A percentile compares a stretch with the other conserved stretches of the same genome.
Conservation (phyloP, 2,888 invertebrate genomes). For the Hipparchia semele region DNA sequence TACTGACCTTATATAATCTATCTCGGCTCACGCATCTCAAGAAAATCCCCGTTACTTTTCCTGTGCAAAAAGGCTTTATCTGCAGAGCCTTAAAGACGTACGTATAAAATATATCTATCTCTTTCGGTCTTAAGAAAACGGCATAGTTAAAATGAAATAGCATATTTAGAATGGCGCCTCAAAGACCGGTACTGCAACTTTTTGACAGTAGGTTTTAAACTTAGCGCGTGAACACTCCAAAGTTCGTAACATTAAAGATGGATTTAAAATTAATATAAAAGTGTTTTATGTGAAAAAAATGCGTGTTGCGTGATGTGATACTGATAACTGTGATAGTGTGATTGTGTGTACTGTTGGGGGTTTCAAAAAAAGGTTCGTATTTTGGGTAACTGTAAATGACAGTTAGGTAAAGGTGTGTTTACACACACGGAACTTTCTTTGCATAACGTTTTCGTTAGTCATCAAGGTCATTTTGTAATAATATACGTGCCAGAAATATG, state of each 20-base stretch:
- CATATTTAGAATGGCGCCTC: slow-evolving; percentile 53
- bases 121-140: slow-evolving; percentile 43
- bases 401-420: slow-evolving; percentile 50
- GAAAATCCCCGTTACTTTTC: slow-evolving; percentile 83
- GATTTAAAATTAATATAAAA: slow-evolving; percentile 54
- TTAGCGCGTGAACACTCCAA: slow-evolving; percentile 56
- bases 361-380: slow-evolving; percentile 48
- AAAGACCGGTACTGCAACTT: slow-evolving; percentile 78
- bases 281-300: slow-evolving; percentile 49
- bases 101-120: slow-evolving; percentile 45
- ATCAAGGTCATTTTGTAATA: slow-evolving; percentile 62
- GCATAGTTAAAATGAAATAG: slow-evolving; percentile 43
- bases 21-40: slow-evolving; percentile 78
- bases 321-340: slow-evolving; percentile 18
- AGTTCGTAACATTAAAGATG: slow-evolving; percentile 50
- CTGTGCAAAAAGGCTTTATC: slow-evolving; percentile 81
- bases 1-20: slow-evolving; percentile 55
- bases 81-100: slow-evolving; percentile 52
- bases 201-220: slow-evolving; percentile 78
- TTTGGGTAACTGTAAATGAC: slow-evolving; percentile 49
- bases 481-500: slow-evolving; percentile 28
- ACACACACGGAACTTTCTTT: slow-evolving; percentile 64
- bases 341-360: slow-evolving; percentile 37
- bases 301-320: slow-evolving; percentile 42
- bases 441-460: slow-evolving; percentile 61